A percentile compares a stretch with the other conserved stretches of the same genome.
Evolutionary conservation across 1,140 invertebrate genomes (phyloP).

Genomic region (Onthophagus taurus): DNA sequence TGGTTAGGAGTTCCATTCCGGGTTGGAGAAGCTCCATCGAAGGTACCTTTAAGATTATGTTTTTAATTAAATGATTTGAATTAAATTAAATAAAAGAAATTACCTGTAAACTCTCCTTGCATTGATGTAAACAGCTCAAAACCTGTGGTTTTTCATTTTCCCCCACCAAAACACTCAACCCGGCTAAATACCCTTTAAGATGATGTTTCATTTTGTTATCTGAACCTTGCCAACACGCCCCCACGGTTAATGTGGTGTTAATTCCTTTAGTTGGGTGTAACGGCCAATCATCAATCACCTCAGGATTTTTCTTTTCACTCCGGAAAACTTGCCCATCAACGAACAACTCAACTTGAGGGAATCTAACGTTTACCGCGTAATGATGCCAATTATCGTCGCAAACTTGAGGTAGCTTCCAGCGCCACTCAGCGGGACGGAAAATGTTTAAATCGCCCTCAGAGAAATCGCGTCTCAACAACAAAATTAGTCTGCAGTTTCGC

Average conservation of each 20-base stretch:
- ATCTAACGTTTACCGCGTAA: conserved; percentile 86
- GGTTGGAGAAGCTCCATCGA: conserved; percentile 66
- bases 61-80: too few species aligned
- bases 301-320: conserved; percentile 77
- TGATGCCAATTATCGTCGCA: conserved; percentile 99
- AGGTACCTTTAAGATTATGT: conserved; percentile 45
- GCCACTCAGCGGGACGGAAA: conserved; percentile 95
- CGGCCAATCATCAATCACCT: conserved; percentile 99
- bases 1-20: conserved; percentile 61
- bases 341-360: conserved; percentile 79
- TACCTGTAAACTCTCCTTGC: conserved; percentile 74
- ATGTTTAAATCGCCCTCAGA: conserved; percentile 87
- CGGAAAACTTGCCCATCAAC: conserved; percentile 81
- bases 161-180: conserved; percentile 71
- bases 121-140: conserved; percentile 74
- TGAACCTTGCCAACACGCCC: conserved; percentile 95
- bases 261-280: conserved; percentile 88
- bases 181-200: conserved; percentile 80
- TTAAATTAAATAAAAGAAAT: too few species aligned
- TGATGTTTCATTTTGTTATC: conserved; percentile 81
- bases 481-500: conserved; percentile 89
- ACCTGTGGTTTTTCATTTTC: conserved; percentile 71
- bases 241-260: conserved; percentile 88
- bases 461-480: conserved; percentile 86
- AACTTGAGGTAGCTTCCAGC: conserved; percentile 81